Evolutionary conservation across 1,140 invertebrate species (phyloP).

Genomic region (Magallana gigas): DNA sequence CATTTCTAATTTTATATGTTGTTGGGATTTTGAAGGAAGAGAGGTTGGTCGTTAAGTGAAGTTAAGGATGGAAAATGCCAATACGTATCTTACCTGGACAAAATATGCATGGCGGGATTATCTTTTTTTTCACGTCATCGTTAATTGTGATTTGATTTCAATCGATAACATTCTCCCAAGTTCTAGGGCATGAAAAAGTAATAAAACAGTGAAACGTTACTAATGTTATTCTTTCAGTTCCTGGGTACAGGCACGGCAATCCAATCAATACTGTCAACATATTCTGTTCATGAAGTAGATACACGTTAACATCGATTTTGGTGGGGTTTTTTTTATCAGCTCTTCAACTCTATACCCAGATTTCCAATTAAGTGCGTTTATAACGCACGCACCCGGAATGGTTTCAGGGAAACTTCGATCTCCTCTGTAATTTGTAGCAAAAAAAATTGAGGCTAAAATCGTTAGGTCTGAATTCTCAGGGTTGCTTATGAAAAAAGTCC

Average conservation of each 20-base stretch:
- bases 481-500: not conserved
- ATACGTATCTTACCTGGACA: not conserved
- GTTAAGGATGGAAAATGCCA: not conserved
- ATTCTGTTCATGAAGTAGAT: not conserved
- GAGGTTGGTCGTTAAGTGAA: not conserved
- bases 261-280: conserved; percentile 21
- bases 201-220: too few species aligned
- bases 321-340: not conserved
- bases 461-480: not conserved
- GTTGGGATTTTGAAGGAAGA: not conserved
- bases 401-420: conserved; percentile 2
- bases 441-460: not conserved
- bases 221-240: too few species aligned
- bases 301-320: not conserved
- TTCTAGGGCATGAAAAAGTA: too few species aligned
- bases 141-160: too few species aligned
- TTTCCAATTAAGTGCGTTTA: conserved; percentile 2
- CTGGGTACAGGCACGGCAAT: too few species aligned
- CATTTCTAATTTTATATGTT: too few species aligned
- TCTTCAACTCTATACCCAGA: not conserved
- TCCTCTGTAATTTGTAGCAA: not conserved
- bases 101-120: not conserved
- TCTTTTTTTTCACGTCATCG: not conserved
- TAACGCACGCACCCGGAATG: not conserved
- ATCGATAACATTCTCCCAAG: too few species aligned